Base-by-base conservation (phyloP, 2,797 vertebrate genomes). In the Malurus leucopterus region DNA sequence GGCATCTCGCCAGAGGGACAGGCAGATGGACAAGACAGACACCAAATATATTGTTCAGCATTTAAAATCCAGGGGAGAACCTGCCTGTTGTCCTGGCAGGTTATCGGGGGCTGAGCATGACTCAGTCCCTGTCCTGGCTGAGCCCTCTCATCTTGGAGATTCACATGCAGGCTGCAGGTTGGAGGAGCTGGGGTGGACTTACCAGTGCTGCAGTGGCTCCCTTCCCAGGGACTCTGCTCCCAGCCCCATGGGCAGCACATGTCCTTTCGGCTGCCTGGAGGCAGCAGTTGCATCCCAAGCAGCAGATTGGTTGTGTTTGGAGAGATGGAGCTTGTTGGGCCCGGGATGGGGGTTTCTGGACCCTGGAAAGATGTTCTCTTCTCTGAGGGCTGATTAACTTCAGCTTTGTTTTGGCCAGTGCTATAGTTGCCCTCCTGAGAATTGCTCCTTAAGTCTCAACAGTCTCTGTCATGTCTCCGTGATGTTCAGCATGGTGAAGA, bases 21-120 rank as follows among this genome's bases (percentile, higher is more conserved):
- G 71, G 79, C 83, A 4, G 58, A 90, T 18, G 5, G 68, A 89
- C 80, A 77, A 89, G 93, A 70, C 84, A 91, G 85, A 91, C 81
- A 90, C 43, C 15, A 2, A 91, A 40, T 58, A 64, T 72, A 85
- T 85, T 91, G 73, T 89, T 90, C 3, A 2, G 70, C 17, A 1
- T 76, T 92, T 93, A 70, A 85, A 95, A 86, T 90, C 17, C 53
- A 84, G 59, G 51, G 84, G 63, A 88, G 53, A 90, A 68, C 70
- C 84, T 7, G 51, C 64, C 58, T 88, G 54, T 71, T 93, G 71
- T 77, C 72, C 80, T 95, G 90, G 90, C 90, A 83, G 86, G 59
- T 88, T 95, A 74, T 95, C 72, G 92, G 67, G 49, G 89, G 24
- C 70, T 84, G 84, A 93, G 61, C 84, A 57, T 90, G 82, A 86